Evolutionary conservation across 2,888 invertebrate species (phyloP), one percentile per base, ranked within the genome.

Genomic region (Ptychoptera albimana): DNA sequence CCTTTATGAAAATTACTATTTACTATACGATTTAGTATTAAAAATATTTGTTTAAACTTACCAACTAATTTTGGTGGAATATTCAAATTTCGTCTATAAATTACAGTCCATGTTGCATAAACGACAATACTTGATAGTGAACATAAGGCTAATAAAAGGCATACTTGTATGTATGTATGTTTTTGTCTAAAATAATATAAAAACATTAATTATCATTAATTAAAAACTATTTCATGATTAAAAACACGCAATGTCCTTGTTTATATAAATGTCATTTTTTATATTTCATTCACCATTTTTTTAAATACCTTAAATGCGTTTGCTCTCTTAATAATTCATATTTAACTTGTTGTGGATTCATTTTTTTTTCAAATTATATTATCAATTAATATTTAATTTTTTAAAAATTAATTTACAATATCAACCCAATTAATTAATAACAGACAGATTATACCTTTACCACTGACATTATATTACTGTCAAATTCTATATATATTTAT

Each of bases 11-110:
- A 5, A 23, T 23, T 23, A 5, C 7, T 23, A 23, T 23, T 23
- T 5, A 5, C 7, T 23, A 23, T 31, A 9, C 7, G 2, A n/a
- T 15, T 11, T 23, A 23, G 7, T 5, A 23, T 23, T 23, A 23
- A 23, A 23, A 23, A 23, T 5, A 7, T 5, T 5, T 23, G 23
- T 23, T 23, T 5, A 23, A 15, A 38, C 46, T 50, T 51, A 55
- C 57, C 54, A 45, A 52, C 48, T 47, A 54, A 45, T 47, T 55
- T 52, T 38, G 55, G 54, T 23, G 57, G 57, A 50, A 55, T 53
- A 44, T 53, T 52, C 37, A 56, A 42, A 2, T 53, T 51, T 38
- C 53, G 49, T 34, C 45, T 51, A 46, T 57, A 58, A 43, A 57
- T 54, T 1, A 54, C 50, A 43, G 52, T 55, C 58, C 57, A 58